These are phyloP conservation scores for Tenthredo livida DNA, from an alignment of 2,888 invertebrate genomes.

Conservation along the genomic window DNA sequence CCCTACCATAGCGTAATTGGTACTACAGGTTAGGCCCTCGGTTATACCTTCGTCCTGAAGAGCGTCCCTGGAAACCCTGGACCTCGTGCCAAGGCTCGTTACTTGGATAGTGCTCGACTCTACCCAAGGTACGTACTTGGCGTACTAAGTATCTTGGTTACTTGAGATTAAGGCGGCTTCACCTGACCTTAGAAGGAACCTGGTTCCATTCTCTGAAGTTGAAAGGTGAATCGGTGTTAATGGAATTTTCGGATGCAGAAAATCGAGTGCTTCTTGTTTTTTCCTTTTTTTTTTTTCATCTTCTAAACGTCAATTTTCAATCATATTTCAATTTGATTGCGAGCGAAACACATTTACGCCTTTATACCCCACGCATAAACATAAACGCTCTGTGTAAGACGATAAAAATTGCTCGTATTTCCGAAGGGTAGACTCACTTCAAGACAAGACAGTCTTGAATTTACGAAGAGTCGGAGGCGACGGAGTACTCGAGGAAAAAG, in stretches of 20 bases:
- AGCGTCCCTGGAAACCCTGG: constrained; percentile 31
- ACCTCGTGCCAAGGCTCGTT: constrained; percentile 42
- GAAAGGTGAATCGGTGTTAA: constrained; percentile 7
- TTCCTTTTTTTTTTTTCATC: neutral
- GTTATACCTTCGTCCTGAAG: constrained; percentile 45
- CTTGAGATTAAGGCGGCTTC: constrained; percentile 49
- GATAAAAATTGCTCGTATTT: constrained; percentile 40
- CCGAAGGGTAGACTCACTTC: constrained; percentile 25
- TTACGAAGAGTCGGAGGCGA: neutral
- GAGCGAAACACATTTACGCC: constrained; percentile 60
- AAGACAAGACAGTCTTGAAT: constrained; percentile 48
- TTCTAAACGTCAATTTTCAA: constrained; percentile 19
- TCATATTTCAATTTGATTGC: constrained; percentile 67
- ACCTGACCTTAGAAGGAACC: constrained; percentile 38
- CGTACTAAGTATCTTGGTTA: constrained; percentile 50
- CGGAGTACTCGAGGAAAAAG: constrained; percentile 43
- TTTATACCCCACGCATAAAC: constrained; percentile 63
- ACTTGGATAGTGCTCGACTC: constrained; percentile 50
- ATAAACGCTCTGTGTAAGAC: constrained; percentile 58
- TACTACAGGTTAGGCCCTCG: constrained; percentile 43
- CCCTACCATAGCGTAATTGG: constrained; percentile 42
- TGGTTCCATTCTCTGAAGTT: constrained; percentile 8
- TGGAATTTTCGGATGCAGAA: neutral
- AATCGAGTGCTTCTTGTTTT: neutral
- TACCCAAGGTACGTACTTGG: constrained; percentile 45